Conservation (phyloP, 1,140 invertebrate genomes). For the Papilio polytes region DNA sequence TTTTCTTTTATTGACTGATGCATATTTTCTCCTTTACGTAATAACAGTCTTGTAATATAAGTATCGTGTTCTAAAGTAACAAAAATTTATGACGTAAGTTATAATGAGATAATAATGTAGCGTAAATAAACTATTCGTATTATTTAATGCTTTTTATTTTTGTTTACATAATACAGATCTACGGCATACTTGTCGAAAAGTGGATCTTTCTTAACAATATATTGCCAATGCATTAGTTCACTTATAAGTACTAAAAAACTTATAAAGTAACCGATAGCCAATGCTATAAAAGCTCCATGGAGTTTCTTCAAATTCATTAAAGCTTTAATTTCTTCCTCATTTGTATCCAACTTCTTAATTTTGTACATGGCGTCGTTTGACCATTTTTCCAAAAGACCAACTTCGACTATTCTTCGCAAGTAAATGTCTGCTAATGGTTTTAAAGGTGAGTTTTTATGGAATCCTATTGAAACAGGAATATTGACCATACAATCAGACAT, state of each 20-base stretch:
- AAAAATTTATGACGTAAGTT: slow-evolving; percentile 20
- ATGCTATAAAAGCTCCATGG: slow-evolving; percentile 89
- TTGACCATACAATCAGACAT: slow-evolving; percentile 92
- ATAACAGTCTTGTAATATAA: not conserved
- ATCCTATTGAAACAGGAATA: slow-evolving; percentile 91
- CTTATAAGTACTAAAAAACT: slow-evolving; percentile 84
- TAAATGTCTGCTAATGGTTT: slow-evolving; percentile 88
- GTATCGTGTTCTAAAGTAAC: not conserved
- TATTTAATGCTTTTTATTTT: slow-evolving; percentile 66
- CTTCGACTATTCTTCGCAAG: slow-evolving; percentile 88
- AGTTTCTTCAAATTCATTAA: slow-evolving; percentile 90
- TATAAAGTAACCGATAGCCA: slow-evolving; percentile 87
- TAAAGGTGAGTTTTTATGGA: slow-evolving; percentile 92
- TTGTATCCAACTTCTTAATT: slow-evolving; percentile 69
- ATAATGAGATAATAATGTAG: slow-evolving; percentile 47
- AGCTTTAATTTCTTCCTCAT: slow-evolving; percentile 86
- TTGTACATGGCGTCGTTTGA: slow-evolving; percentile 88
- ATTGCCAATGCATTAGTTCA: slow-evolving; percentile 88
- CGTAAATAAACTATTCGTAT: slow-evolving; percentile 45
- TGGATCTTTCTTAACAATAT: slow-evolving; percentile 87
- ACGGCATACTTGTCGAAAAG: slow-evolving; percentile 88
- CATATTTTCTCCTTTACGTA: not conserved
- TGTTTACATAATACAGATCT: slow-evolving; percentile 82
- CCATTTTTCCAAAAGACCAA: slow-evolving; percentile 92
- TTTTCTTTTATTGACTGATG: not conserved